A percentile compares a stretch with the other conserved stretches of the same genome.
These are phyloP conservation scores for Ephestia elutella DNA, from an alignment of 1,140 invertebrate species.

Conservation along the genomic window DNA sequence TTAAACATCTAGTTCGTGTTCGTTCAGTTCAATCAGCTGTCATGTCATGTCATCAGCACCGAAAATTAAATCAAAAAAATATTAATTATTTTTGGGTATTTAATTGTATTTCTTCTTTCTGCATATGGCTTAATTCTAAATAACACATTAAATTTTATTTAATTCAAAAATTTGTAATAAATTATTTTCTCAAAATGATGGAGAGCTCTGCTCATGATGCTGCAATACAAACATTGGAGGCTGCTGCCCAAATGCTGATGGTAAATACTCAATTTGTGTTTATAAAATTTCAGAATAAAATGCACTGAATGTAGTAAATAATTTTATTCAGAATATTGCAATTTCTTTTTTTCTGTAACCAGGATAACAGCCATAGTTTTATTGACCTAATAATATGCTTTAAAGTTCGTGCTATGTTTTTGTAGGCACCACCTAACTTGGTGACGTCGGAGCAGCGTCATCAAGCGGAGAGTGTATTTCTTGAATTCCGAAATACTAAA, in stretches of 20 bases:
- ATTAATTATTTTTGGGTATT: not conserved
- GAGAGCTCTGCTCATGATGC: conserved; percentile 63
- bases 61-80: not conserved
- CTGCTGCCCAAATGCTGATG: conserved; percentile 81
- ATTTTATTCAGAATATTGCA: not conserved
- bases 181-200: conserved; percentile 38
- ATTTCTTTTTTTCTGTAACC: conserved; percentile 7
- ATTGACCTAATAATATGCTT: conserved; percentile 9
- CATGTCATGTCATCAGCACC: too few relatives aligned
- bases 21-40: too few relatives aligned
- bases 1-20: too few relatives aligned
- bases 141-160: not conserved
- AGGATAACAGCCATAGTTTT: not conserved
- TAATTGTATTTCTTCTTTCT: not conserved
- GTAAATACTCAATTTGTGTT: conserved; percentile 47
- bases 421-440: conserved; percentile 86
- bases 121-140: not conserved
- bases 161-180: conserved; percentile 6
- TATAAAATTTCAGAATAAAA: not conserved
- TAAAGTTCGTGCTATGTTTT: conserved; percentile 12
- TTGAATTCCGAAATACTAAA: conserved; percentile 87
- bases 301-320: not conserved
- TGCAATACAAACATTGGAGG: conserved; percentile 78
- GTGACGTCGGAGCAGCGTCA: conserved; percentile 85
- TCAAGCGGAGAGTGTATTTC: conserved; percentile 85